A percentile compares a stretch with the other conserved stretches of the same genome.
phyloP scores from a whole-genome alignment of 2,797 vertebrate species.

The Pseudomugil gertrudae region DNA sequence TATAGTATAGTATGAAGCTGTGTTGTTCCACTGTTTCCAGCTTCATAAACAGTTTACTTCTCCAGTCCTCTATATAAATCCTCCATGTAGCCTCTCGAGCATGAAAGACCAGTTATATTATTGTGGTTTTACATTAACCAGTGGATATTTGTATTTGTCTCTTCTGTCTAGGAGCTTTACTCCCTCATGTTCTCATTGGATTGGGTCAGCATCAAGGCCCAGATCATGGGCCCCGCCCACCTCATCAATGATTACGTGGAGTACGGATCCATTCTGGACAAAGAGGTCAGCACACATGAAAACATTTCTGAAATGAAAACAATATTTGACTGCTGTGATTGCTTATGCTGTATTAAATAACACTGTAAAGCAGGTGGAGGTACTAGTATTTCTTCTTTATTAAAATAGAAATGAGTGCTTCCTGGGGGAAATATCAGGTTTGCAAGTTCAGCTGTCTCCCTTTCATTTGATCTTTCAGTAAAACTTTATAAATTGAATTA shows the following conservation, averaged over 20 bases:
- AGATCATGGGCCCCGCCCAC: slow-evolving; percentile 90
- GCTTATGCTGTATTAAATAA: background rate
- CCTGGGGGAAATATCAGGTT: slow-evolving; percentile 6
- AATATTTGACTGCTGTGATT: background rate
- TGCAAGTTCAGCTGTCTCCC: background rate
- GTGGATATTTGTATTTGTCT: background rate
- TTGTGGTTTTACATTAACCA: background rate
- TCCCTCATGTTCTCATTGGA: slow-evolving; percentile 94
- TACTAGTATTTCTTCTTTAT: background rate
- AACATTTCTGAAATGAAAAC: background rate
- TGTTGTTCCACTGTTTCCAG: background rate
- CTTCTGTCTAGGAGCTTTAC: slow-evolving; percentile 86
- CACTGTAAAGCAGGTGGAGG: background rate
- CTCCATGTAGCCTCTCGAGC: background rate
- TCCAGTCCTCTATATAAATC: background rate
- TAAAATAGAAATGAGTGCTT: background rate
- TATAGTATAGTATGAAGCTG: background rate
- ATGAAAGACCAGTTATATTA: background rate
- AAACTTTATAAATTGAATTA: slow-evolving; percentile 15
- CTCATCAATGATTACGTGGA: slow-evolving; percentile 95
- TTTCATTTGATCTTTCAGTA: background rate
- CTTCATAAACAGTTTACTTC: too few relatives aligned
- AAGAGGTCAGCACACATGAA: slow-evolving; percentile 84
- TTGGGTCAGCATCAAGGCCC: slow-evolving; percentile 93
- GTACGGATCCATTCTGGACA: slow-evolving; percentile 88